A percentile compares a stretch with the other conserved stretches of the same genome.
phyloP scores from a whole-genome alignment of 2,888 invertebrate species.

The Camponotus fellah region DNA sequence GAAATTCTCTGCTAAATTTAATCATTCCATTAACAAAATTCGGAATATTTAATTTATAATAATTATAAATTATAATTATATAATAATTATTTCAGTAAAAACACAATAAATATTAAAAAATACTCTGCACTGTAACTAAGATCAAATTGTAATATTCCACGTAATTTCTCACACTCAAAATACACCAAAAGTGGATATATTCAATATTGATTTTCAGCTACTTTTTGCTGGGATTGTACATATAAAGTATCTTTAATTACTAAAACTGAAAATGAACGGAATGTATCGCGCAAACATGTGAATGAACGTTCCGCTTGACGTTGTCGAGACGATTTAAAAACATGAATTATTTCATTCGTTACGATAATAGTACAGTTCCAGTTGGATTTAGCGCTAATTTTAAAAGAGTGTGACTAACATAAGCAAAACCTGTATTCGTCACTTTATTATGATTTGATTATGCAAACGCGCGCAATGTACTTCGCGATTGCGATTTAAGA shows the following conservation, averaged over 20 bases:
- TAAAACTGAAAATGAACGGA: slow-evolving; percentile 1
- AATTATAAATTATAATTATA: no score
- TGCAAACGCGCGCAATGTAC: background rate
- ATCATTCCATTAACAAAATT: no score
- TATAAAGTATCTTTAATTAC: background rate
- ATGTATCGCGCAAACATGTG: background rate
- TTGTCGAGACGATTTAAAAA: background rate
- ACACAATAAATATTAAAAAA: no score
- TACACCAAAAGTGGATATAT: no score
- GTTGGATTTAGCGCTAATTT: slow-evolving; percentile 4
- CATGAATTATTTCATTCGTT: slow-evolving; percentile 14
- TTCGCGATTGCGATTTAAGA: background rate
- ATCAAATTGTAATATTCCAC: no score
- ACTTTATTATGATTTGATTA: slow-evolving; percentile 36
- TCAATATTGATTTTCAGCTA: no score
- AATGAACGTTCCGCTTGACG: slow-evolving; percentile 7
- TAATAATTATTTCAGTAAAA: no score
- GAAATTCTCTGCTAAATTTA: no score
- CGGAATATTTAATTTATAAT: no score
- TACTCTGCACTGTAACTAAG: no score
- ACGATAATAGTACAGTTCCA: background rate
- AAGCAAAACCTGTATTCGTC: background rate
- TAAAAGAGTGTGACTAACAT: slow-evolving; percentile 3
- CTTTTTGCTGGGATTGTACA: no score
- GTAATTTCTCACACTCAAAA: no score